Evolutionary conservation across 2,888 invertebrate genomes (phyloP).

Genomic region (Drosophila niveifrons): DNA sequence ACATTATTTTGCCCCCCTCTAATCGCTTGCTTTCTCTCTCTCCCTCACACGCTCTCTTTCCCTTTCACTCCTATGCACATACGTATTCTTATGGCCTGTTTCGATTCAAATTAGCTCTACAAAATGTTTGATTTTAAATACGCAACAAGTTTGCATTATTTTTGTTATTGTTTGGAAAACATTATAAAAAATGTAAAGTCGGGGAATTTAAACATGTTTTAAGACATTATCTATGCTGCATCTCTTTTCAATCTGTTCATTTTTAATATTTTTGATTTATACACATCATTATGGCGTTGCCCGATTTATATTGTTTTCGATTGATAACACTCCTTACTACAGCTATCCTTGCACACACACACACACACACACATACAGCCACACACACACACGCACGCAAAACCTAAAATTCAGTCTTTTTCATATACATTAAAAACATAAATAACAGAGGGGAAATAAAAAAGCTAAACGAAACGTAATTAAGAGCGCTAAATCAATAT

Average conservation of each 20-base stretch:
- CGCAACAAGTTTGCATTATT: neutral
- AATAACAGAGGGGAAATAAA: constrained; percentile 14
- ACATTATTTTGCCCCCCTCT: constrained; percentile 4
- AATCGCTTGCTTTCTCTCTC: neutral
- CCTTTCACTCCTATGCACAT: constrained; percentile 3
- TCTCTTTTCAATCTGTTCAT: too few species aligned
- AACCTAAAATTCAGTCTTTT: constrained; percentile 72
- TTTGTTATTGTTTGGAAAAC: neutral
- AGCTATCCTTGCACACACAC: neutral
- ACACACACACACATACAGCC: neutral
- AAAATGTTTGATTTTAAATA: constrained; percentile 5
- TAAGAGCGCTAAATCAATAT: constrained; percentile 29
- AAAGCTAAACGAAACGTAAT: constrained; percentile 21
- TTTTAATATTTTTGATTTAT: too few species aligned
- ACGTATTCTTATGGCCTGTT: constrained; percentile 8
- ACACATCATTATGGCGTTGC: too few species aligned
- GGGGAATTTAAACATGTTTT: too few species aligned
- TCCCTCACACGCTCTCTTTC: neutral
- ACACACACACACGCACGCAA: constrained; percentile 2
- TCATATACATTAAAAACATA: constrained; percentile 50
- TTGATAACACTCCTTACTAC: too few species aligned
- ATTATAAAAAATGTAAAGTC: too few species aligned
- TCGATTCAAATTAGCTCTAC: constrained; percentile 1
- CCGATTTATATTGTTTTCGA: too few species aligned
- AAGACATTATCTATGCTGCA: too few species aligned